Evolutionary conservation across 2,888 invertebrate genomes (phyloP).

Genomic region (Zeuzera pyrina): DNA sequence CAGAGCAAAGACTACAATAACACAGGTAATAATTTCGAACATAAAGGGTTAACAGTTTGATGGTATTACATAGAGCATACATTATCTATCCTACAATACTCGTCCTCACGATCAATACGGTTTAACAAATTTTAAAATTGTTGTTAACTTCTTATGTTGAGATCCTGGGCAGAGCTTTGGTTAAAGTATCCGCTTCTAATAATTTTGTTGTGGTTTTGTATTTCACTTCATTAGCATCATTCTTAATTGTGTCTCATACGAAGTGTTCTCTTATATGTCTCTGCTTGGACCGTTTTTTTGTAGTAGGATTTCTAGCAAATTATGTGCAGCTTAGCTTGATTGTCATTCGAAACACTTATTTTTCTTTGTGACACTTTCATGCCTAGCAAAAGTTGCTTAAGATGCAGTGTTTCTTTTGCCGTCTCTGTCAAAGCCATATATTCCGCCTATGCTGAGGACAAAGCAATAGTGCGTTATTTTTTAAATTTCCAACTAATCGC

Average conservation of each 20-base stretch:
- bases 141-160: too few species aligned
- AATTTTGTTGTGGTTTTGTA: background rate
- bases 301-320: constrained; percentile 1
- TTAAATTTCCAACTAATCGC: constrained; percentile 14
- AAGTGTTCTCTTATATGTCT: constrained; percentile 1
- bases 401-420: constrained; percentile 14
- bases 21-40: too few species aligned
- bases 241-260: background rate
- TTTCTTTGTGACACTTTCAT: background rate
- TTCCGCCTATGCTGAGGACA: constrained; percentile 17
- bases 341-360: background rate
- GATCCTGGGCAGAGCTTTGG: background rate
- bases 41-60: too few species aligned
- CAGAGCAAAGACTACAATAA: too few species aligned
- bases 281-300: constrained; percentile 1
- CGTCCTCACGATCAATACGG: too few species aligned
- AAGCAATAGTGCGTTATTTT: constrained; percentile 18
- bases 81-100: too few species aligned
- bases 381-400: constrained; percentile 2
- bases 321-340: background rate
- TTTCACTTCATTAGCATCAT: background rate
- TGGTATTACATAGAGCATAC: too few species aligned
- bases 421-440: constrained; percentile 14
- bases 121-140: too few species aligned
- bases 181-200: background rate